Evolutionary conservation across 1,140 invertebrate species (phyloP), one percentile per base, ranked within the genome.

Genomic region (Drosophila baimaii): DNA sequence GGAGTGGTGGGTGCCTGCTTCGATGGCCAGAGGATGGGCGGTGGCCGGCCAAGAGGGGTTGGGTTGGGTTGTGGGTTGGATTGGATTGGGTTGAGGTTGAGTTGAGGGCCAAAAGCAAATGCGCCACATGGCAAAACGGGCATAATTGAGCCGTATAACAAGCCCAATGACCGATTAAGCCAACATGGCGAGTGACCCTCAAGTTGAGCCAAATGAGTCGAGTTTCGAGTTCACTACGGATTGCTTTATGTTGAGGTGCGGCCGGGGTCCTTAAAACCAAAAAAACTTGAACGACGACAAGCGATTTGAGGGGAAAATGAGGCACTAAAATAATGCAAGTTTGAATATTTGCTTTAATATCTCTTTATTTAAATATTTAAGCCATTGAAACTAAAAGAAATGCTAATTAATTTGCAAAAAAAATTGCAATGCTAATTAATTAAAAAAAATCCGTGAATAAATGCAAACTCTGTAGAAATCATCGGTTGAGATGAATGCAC

Each of bases 141-240:
- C 82, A 88, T 85, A 85, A 85, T 85, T 88, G 82, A 85, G 82
- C 82, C 81, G 83, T 88, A 86, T 82, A 85, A 88, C 82, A 88
- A 85, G 83, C 82, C 82, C 82, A 85, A 85, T 88, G 83, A 88
- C 79, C 82, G 82, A 85, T 85, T 85, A 85, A 88, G 79, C 82
- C 81, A 73, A 62, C 77, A 84, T 85, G 75, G 46, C 79, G 73
- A 57, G 65, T 83, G 74, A 64, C 75, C 80, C 55, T 59, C 25
- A 70, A 69, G 47, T 55, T 35, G 44, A 43, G 63, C 35, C 65
- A 69, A 69, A 68, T 68, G 65, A 52, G 65, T 69, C 31, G 64
- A 65, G 57, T 49, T 46, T 49, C 25, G 17, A 27, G 39, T 64
- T 68, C 35, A 54, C 43, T 54, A 54, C 27, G 57, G 12, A 13